These are phyloP conservation scores for Amphipyra berbera DNA, from an alignment of 2,888 invertebrate species.

Conservation along the genomic window DNA sequence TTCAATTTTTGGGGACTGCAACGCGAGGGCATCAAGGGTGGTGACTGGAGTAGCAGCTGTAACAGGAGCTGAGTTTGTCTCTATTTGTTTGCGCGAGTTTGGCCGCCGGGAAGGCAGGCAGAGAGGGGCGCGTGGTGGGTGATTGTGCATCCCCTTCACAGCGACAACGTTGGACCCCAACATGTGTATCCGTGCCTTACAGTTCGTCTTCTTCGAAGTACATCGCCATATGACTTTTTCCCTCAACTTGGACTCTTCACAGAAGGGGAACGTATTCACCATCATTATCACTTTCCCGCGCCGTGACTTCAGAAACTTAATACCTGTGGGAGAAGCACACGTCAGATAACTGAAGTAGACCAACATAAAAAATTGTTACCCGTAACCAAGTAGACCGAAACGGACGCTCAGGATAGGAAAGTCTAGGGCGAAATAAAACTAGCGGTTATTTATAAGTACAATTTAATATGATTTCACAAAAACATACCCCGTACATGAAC, in stretches of 20 bases:
- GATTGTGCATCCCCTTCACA: conserved; percentile 88
- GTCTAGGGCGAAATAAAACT: conserved; percentile 76
- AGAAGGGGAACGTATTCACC: conserved; percentile 89
- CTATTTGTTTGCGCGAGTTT: conserved; percentile 63
- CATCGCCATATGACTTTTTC: conserved; percentile 89
- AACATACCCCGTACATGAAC: conserved; percentile 88
- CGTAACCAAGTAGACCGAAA: conserved; percentile 33
- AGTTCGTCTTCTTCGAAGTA: conserved; percentile 88
- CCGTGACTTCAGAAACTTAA: conserved; percentile 87
- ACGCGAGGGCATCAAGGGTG: conserved; percentile 49
- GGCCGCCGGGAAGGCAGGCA: conserved; percentile 69
- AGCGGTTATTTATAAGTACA: conserved; percentile 88
- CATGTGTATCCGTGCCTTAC: conserved; percentile 88
- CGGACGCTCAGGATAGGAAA: conserved; percentile 21
- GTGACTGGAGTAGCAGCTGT: conserved; percentile 39
- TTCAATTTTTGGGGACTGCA: conserved; percentile 62
- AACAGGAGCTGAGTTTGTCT: conserved; percentile 44
- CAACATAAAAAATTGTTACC: conserved; percentile 12
- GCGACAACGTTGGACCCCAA: conserved; percentile 85
- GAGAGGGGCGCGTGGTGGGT: conserved; percentile 82
- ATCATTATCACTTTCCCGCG: conserved; percentile 89
- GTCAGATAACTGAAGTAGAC: conserved; percentile 68
- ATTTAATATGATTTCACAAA: conserved; percentile 89
- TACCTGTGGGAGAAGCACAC: conserved; percentile 80
- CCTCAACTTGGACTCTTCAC: conserved; percentile 87